Base-by-base conservation (phyloP, 2,113 vertebrate genomes). In the Pseudorhombus dupliciocellatus region DNA sequence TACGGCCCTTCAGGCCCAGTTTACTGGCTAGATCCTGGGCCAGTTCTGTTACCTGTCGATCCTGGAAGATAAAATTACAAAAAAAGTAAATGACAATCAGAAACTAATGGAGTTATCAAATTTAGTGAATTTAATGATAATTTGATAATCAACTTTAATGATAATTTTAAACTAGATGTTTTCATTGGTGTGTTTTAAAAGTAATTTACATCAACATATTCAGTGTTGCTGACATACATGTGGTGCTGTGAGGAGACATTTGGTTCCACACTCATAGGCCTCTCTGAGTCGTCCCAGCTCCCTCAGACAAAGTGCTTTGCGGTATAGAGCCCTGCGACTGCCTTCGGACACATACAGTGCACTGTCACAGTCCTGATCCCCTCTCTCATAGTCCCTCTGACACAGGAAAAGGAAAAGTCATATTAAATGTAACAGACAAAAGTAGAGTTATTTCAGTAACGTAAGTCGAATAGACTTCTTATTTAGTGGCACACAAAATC, bases 1-100 rank as follows among this genome's bases (percentile, higher is more conserved):
- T 99, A 57, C 98, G 95, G 66, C 95, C 94, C 55, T 95, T 96
- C 77, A 99, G 81, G 28, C 98, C 97, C 66, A 99, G 90, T 90
- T 97, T 98, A 86, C 93, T 95, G n/a, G 97, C 98, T 81, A 99
- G 94, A 80, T 99, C 96, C 92, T 98, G 96, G 31, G 97, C 97
- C 63, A 99, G 89, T 0, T 98, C 96, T 0, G 93, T 95, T 22
- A 98, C 96, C 0, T 95, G 96, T 60, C 95, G 93, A 90, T 98
- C 97, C 98, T 98, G 71, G 5, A 74, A 52, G 4, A 75, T 4
- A 4, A 9, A 71, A 30, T 15, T 3, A 57, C 7, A 67, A 15
- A 5, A 56, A 54, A 24, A 25, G 22, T 50, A 51, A 11, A 22
- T 7, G 22, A 48, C 1, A 42, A 42, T 14, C 14, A 42, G 40